phyloP scores from a whole-genome alignment of 2,797 vertebrate species.

The Cyprinella venusta region DNA sequence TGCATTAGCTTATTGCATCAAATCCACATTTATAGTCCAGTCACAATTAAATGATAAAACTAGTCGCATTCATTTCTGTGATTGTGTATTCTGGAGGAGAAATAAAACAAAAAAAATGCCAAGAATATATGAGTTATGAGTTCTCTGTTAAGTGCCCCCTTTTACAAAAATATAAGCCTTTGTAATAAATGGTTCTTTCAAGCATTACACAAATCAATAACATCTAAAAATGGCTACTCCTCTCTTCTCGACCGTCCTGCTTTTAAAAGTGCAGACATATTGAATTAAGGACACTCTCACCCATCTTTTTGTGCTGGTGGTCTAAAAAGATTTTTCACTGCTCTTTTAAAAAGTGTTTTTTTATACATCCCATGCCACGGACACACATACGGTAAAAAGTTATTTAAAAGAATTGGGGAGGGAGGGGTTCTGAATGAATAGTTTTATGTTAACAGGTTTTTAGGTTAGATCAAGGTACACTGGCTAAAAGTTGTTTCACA shows the following conservation, averaged over 20 bases:
- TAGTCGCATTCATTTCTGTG: slow-evolving; percentile 54
- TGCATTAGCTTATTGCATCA: slow-evolving; percentile 44
- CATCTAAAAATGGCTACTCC: slow-evolving; percentile 68
- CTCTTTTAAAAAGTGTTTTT: not conserved
- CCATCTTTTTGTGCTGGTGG: slow-evolving; percentile 9
- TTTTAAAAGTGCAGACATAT: slow-evolving; percentile 56
- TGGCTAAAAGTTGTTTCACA: slow-evolving; percentile 15
- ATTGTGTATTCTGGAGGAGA: slow-evolving; percentile 61
- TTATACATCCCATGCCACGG: no score
- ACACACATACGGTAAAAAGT: not conserved
- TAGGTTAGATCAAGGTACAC: slow-evolving; percentile 8
- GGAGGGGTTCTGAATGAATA: not conserved
- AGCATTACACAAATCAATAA: slow-evolving; percentile 77
- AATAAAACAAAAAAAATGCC: slow-evolving; percentile 42
- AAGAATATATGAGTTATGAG: slow-evolving; percentile 74
- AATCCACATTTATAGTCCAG: slow-evolving; percentile 18
- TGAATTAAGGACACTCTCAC: slow-evolving; percentile 55
- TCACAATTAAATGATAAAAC: slow-evolving; percentile 43
- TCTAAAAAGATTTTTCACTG: slow-evolving; percentile 8
- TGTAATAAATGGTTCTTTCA: slow-evolving; percentile 81
- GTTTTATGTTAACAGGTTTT: slow-evolving; percentile 10
- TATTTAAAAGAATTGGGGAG: not conserved
- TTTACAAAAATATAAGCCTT: slow-evolving; percentile 77
- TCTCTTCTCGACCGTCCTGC: slow-evolving; percentile 46
- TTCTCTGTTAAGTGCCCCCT: slow-evolving; percentile 72